A percentile compares a stretch with the other conserved stretches of the same genome.
These are phyloP conservation scores for Perithous albicinctus DNA, from an alignment of 2,888 invertebrate species.

Conservation along the genomic window DNA sequence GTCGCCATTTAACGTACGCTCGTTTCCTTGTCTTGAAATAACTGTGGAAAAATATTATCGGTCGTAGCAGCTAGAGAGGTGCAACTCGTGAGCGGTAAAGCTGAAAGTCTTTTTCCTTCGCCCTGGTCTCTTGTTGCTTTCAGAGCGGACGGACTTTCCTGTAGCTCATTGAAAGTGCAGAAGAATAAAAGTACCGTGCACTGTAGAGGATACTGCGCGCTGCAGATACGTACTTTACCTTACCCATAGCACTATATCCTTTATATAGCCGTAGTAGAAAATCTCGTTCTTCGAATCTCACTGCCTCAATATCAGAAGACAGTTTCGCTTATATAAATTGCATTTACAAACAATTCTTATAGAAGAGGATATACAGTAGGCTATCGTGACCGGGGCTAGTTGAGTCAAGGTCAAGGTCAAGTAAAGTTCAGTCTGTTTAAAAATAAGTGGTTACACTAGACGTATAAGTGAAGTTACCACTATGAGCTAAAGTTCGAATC, in stretches of 20 bases:
- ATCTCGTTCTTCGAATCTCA: slow-evolving; percentile 44
- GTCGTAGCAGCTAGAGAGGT: slow-evolving; percentile 47
- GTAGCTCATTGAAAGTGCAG: slow-evolving; percentile 53
- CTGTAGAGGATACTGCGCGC: slow-evolving; percentile 16
- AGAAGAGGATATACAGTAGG: not conserved
- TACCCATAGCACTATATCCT: slow-evolving; percentile 32
- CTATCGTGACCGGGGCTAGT: too few relatives aligned
- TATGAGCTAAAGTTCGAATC: too few relatives aligned
- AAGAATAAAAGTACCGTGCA: slow-evolving; percentile 48
- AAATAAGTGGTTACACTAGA: too few relatives aligned
- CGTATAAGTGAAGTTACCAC: too few relatives aligned
- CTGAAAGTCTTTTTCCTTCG: slow-evolving; percentile 60
- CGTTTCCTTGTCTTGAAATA: slow-evolving; percentile 55
- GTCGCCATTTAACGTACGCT: slow-evolving; percentile 16
- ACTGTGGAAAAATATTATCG: slow-evolving; percentile 66
- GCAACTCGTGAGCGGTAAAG: slow-evolving; percentile 48
- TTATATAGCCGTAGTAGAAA: slow-evolving; percentile 7
- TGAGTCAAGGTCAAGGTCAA: too few relatives aligned
- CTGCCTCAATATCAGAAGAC: slow-evolving; percentile 17
- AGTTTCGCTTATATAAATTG: slow-evolving; percentile 54
- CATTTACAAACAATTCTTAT: slow-evolving; percentile 45
- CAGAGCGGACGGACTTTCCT: slow-evolving; percentile 40
- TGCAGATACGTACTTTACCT: slow-evolving; percentile 53
- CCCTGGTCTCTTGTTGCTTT: slow-evolving; percentile 10
- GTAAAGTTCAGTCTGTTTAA: too few relatives aligned